Evolutionary conservation across 2,888 invertebrate species (phyloP), one percentile per base, ranked within the genome.

Genomic region (Neoascia interrupta): DNA sequence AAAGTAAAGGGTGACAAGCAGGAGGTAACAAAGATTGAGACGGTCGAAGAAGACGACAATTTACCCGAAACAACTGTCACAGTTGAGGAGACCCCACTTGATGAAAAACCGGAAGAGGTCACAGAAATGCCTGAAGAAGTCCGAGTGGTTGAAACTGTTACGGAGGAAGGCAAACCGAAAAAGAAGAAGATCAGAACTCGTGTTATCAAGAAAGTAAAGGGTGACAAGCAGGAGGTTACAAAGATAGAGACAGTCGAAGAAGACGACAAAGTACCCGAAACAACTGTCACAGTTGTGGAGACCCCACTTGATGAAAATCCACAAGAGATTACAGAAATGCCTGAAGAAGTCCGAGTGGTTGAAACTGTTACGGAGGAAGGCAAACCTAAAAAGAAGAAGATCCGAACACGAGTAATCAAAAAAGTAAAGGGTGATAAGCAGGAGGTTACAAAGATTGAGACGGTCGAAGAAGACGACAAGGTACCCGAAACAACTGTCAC

Each of bases 221-320:
- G 86, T 0, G 82, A 83, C 1, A 84, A 85, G 23, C 41, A 56
- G 13, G 88, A 90, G 84, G 87, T 86, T 26, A 90, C 89, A 23
- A 88, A 88, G 84, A 89, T 90, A 75, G 87, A 88, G 76, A 90
- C 90, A 0, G 82, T 89, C 19, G 89, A 90, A 75, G 89, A 90
- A 84, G 89, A 89, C 61, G 89, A 88, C 37, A 87, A 90, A 83
- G 84, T 87, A 74, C 89, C 90, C 5, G 53, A 37, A 23, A 53
- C 53, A 2, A 53, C 53, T 10, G 53, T 53, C 0, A 37, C 53
- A 15, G 37, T 53, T 5, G 23, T 21, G n/a, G 56, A 56, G 21
- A 11, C 5, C 0, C 56, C 56, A 0, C 37, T 54, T 6, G 56
- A 56, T 4, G 39, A 56, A 2, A 56, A 28, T 2, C 41, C 56